Conservation (phyloP, 1,140 invertebrate genomes). For the Harpegnathos saltator region DNA sequence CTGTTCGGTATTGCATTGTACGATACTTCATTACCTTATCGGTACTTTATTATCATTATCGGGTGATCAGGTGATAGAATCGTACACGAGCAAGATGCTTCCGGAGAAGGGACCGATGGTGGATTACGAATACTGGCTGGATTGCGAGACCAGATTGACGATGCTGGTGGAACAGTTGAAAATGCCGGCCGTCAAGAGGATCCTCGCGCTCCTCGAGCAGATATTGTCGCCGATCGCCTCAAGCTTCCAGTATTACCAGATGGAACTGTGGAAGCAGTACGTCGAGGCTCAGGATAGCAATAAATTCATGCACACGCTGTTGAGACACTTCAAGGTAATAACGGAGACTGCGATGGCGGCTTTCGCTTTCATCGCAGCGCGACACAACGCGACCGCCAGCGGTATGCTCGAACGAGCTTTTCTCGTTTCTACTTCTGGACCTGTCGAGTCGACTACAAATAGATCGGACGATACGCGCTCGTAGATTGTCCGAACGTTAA, state of each 20-base stretch:
- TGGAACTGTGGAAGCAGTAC: slow-evolving; percentile 89
- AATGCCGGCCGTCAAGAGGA: slow-evolving; percentile 88
- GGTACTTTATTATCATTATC: too few relatives aligned
- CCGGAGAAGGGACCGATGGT: slow-evolving; percentile 91
- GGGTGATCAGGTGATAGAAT: slow-evolving; percentile 73
- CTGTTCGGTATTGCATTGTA: not conserved
- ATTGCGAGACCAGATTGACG: slow-evolving; percentile 91
- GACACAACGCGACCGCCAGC: too few relatives aligned
- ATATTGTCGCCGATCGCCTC: slow-evolving; percentile 84
- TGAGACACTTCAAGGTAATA: slow-evolving; percentile 91
- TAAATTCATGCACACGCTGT: slow-evolving; percentile 93
- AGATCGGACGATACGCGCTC: not conserved
- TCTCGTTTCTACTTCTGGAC: too few relatives aligned
- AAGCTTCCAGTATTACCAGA: slow-evolving; percentile 86
- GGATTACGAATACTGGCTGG: slow-evolving; percentile 94
- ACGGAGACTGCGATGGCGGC: too few relatives aligned
- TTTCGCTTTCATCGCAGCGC: too few relatives aligned
- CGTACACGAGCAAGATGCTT: slow-evolving; percentile 81
- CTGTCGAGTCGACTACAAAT: not conserved
- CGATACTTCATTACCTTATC: slow-evolving; percentile 8
- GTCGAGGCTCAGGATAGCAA: slow-evolving; percentile 94
- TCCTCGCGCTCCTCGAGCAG: slow-evolving; percentile 87
- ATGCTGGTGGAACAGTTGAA: slow-evolving; percentile 93
- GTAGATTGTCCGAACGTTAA: not conserved
- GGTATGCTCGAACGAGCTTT: too few relatives aligned